Conservation (phyloP, 1,140 invertebrate genomes). For the Paraescarpia echinospica region DNA sequence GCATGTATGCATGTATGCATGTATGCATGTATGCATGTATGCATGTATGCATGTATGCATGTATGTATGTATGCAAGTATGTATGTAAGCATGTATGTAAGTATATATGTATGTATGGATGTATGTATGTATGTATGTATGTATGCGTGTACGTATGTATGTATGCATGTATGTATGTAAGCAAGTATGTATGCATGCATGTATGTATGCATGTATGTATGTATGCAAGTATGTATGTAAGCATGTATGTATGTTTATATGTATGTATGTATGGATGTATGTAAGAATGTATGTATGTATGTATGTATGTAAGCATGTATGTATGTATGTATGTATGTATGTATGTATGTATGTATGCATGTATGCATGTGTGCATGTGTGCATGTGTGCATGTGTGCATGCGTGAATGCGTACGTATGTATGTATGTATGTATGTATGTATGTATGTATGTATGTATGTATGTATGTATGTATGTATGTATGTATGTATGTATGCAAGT, state of each 20-base stretch:
- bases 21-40: conserved; percentile 10
- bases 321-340: conserved; percentile 1
- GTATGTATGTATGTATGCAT: conserved; percentile 8
- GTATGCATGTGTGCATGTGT: too few species aligned
- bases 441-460: conserved; percentile 8
- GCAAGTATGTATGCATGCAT: not conserved
- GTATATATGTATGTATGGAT: too few species aligned
- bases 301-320: not conserved
- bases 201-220: not conserved
- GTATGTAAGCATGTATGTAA: too few species aligned
- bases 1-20: too few species aligned
- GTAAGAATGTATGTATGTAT: not conserved
- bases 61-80: not conserved
- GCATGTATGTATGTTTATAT: not conserved
- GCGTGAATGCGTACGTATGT: conserved; percentile 2
- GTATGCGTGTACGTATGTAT: too few species aligned
- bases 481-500: not conserved
- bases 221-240: not conserved
- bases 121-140: too few species aligned
- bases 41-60: not conserved
- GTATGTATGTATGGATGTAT: not conserved
- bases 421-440: not conserved
- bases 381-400: conserved; percentile 9
- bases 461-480: not conserved
- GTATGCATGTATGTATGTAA: too few species aligned